Evolutionary conservation across 2,113 vertebrate genomes (phyloP).

Genomic region (Ammodytes dubius): DNA sequence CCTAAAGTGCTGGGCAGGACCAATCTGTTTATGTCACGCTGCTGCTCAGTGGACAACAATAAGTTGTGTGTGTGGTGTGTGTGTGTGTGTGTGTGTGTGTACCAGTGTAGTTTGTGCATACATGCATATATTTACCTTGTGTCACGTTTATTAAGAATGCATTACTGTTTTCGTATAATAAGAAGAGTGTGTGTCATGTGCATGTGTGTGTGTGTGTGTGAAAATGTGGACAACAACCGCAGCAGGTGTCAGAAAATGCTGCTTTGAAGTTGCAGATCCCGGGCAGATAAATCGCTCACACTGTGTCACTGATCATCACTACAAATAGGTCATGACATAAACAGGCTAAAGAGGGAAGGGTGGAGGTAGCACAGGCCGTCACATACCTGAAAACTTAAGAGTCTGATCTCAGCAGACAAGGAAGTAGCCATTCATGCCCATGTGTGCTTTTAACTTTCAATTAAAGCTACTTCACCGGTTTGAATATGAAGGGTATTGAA

Average conservation of each 20-base stretch:
- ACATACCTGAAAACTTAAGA: slow-evolving; percentile 16
- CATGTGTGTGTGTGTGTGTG: slow-evolving; percentile 5
- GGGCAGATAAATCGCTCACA: slow-evolving; percentile 45
- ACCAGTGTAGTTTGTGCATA: background rate
- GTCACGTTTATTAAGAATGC: slow-evolving; percentile 4
- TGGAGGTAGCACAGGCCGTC: slow-evolving; percentile 13
- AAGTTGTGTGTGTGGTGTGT: background rate
- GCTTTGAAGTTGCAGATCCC: slow-evolving; percentile 48
- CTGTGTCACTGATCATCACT: slow-evolving; percentile 61
- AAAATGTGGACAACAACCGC: slow-evolving; percentile 28
- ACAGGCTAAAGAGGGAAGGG: slow-evolving; percentile 49
- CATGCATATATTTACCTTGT: background rate
- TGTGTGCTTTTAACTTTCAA: slow-evolving; percentile 6
- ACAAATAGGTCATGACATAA: slow-evolving; percentile 64
- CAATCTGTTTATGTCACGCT: slow-evolving; percentile 57
- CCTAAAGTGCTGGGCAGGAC: slow-evolving; percentile 37
- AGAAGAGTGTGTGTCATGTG: slow-evolving; percentile 8
- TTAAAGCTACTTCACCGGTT: background rate
- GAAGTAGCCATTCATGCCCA: background rate
- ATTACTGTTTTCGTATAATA: slow-evolving; percentile 22
- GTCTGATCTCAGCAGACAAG: slow-evolving; percentile 29
- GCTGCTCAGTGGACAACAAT: slow-evolving; percentile 36
- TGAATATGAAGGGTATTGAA: background rate
- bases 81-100: background rate
- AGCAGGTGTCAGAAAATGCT: slow-evolving; percentile 59